Conservation (phyloP, 2,113 vertebrate genomes). For the Psittacula cyanocephala region DNA sequence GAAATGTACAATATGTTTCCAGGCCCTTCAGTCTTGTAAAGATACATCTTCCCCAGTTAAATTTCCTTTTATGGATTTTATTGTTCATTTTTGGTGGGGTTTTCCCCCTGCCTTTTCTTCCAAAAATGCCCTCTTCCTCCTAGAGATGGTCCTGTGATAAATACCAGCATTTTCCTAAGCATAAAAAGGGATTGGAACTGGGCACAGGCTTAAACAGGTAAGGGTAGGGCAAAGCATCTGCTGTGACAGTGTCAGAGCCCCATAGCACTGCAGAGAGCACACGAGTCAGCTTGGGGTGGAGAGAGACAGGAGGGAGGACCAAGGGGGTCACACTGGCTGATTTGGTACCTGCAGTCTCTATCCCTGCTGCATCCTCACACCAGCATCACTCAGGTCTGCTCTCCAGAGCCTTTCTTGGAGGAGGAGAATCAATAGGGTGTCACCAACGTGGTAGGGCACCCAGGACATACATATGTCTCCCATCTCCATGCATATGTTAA, state of each 20-base stretch:
- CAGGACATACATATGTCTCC: neutral
- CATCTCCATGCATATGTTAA: neutral
- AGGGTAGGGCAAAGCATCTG: neutral
- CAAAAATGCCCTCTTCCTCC: neutral
- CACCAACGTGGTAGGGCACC: accelerated
- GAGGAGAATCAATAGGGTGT: neutral
- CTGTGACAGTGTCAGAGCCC: neutral
- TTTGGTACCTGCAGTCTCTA: neutral
- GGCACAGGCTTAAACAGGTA: neutral
- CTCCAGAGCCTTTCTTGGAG: neutral
- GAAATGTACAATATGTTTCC: constrained; percentile 51
- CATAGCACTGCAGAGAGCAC: neutral
- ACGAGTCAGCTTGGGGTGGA: neutral
- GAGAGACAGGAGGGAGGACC: neutral
- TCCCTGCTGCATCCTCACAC: neutral
- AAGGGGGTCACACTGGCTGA: neutral
- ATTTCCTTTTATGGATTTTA: constrained; percentile 37
- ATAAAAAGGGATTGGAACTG: neutral
- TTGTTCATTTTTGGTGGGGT: neutral
- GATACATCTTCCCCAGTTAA: neutral
- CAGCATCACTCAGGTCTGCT: neutral
- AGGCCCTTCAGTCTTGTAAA: constrained; percentile 25
- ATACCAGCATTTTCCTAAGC: neutral
- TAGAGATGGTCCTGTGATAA: neutral
- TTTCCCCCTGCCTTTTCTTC: neutral